A percentile compares a stretch with the other conserved stretches of the same genome.
phyloP scores from a whole-genome alignment of 2,888 invertebrate genomes.

The Synanthedon tipuliformis region DNA sequence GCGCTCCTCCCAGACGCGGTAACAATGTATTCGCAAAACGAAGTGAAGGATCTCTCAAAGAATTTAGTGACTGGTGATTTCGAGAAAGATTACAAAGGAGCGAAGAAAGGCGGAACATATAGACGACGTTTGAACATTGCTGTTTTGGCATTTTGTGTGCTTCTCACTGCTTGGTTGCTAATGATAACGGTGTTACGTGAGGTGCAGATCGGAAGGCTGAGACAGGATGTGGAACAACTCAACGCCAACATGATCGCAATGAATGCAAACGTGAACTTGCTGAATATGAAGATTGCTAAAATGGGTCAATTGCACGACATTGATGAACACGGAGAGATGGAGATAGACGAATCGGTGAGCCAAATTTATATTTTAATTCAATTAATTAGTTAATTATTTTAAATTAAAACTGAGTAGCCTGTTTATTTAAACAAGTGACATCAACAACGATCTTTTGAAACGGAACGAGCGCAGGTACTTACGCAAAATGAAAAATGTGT shows the following conservation, averaged over 20 bases:
- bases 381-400: neutral
- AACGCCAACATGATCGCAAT: slow-evolving; percentile 47
- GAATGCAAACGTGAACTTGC: slow-evolving; percentile 40
- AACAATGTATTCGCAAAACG: slow-evolving; percentile 50
- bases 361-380: neutral
- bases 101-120: slow-evolving; percentile 29
- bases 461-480: neutral
- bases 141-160: slow-evolving; percentile 20
- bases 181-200: slow-evolving; percentile 46
- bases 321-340: neutral
- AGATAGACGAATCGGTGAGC: neutral
- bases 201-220: slow-evolving; percentile 40
- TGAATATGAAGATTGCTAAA: slow-evolving; percentile 46
- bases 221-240: slow-evolving; percentile 47
- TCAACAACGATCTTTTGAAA: neutral
- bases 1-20: slow-evolving; percentile 43
- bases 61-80: slow-evolving; percentile 60
- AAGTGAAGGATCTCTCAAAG: slow-evolving; percentile 51
- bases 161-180: slow-evolving; percentile 38
- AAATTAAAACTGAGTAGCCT: neutral
- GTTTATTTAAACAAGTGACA: neutral
- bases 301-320: neutral
- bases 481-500: neutral
- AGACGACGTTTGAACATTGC: slow-evolving; percentile 11
- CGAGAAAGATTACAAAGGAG: slow-evolving; percentile 43